These are phyloP conservation scores for Eurytoma adleriae DNA, from an alignment of 2,888 invertebrate species.

Conservation along the genomic window DNA sequence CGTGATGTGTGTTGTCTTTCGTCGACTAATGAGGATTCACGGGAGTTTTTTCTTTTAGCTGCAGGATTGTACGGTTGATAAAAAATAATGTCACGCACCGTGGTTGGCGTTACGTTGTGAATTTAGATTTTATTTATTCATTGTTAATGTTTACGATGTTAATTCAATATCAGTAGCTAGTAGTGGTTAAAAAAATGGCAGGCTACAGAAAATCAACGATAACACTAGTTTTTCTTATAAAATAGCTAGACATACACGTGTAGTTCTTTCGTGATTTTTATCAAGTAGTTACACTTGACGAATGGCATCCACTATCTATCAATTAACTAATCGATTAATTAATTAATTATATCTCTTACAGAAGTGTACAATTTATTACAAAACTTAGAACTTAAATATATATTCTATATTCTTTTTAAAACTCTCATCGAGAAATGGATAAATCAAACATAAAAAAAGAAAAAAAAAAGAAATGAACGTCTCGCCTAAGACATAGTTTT, in stretches of 20 bases:
- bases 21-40: conserved; percentile 17
- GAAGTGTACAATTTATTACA: conserved; percentile 57
- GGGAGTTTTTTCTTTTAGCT: background rate
- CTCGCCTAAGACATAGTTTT: conserved; percentile 32
- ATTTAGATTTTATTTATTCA: conserved; percentile 52
- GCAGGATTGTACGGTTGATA: background rate
- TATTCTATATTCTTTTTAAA: conserved; percentile 42
- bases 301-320: conserved; percentile 54
- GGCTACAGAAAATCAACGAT: conserved; percentile 42
- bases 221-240: conserved; percentile 29
- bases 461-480: conserved; percentile 21
- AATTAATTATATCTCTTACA: conserved; percentile 45
- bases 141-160: conserved; percentile 56
- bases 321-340: conserved; percentile 34
- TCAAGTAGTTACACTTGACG: conserved; percentile 53
- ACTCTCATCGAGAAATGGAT: conserved; percentile 4
- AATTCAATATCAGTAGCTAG: conserved; percentile 51
- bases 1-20: background rate
- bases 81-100: conserved; percentile 29
- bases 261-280: conserved; percentile 47
- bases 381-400: conserved; percentile 48
- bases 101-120: conserved; percentile 36
- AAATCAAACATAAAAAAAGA: background rate
- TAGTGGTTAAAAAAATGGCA: conserved; percentile 54
- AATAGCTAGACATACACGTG: conserved; percentile 46